These are phyloP conservation scores for Myotis myotis DNA, from an alignment of 2,797 vertebrate genomes.

Conservation along the genomic window DNA sequence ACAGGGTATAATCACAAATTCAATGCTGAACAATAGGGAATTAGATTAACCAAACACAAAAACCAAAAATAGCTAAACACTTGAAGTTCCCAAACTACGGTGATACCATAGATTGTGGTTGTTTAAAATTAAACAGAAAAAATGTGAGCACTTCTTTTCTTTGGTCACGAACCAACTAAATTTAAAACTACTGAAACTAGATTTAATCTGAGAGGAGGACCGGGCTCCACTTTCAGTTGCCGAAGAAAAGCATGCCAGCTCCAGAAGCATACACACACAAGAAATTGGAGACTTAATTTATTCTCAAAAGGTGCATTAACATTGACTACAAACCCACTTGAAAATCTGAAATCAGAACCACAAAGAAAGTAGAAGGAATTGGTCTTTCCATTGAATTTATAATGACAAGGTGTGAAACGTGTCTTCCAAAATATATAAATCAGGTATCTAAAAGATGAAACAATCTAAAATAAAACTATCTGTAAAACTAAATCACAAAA, in stretches of 20 bases:
- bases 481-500: slow-evolving; percentile 34
- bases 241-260: slow-evolving; percentile 72
- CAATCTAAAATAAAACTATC: not conserved
- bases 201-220: slow-evolving; percentile 73
- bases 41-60: not conserved
- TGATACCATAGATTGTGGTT: not conserved
- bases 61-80: not conserved
- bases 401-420: not conserved
- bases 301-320: slow-evolving; percentile 27
- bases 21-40: not conserved
- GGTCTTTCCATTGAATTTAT: not conserved
- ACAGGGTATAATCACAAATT: not conserved
- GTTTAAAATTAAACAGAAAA: slow-evolving; percentile 47
- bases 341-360: slow-evolving; percentile 35
- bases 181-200: slow-evolving; percentile 74
- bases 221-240: slow-evolving; percentile 73
- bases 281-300: slow-evolving; percentile 56
- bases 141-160: slow-evolving; percentile 53
- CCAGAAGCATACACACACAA: slow-evolving; percentile 47
- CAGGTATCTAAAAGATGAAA: not conserved
- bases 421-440: not conserved
- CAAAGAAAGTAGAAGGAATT: not conserved
- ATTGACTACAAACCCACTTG: slow-evolving; percentile 49
- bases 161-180: slow-evolving; percentile 73
- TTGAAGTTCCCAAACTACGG: not conserved